Base-by-base conservation (phyloP, 1,140 invertebrate species). In the Drosophila nebulosa region DNA sequence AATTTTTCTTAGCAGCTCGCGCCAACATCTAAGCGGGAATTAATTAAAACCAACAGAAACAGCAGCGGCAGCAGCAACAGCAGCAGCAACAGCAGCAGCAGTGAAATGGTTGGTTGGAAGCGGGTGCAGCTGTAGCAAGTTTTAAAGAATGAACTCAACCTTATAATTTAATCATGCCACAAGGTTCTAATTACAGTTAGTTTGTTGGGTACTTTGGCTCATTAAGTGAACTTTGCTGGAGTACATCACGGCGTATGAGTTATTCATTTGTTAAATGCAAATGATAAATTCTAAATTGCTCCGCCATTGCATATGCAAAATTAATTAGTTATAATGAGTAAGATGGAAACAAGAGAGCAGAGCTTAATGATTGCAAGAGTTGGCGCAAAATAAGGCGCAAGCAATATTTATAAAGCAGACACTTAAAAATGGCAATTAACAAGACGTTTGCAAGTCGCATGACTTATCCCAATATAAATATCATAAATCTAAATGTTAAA, bases 21-120 rank as follows among this genome's bases (percentile, higher is more conserved):
- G 56, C 42, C 63, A 35, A 59, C 62, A 60, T 73, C 80, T 66
- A 74, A 76, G 62, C 68, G 53, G 50, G 55, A 78, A 86, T 86
- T 78, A 85, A 86, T 86, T 85, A 85, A 85, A 81, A 78, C 66
- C 69, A 74, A 68, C 81, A 80, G 64, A 57, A 68, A 55, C 69
- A 46, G 24, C 69, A 79, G 69, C 69, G 57, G 72, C 62, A 24
- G 16, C n/a, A 16, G 16, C 39, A 50, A 18, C 3, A 60, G 32
- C 35, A 69, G 70, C 69, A 46, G 65, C 61, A 50, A 18, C 3
- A 60, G 32, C 35, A 69, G 70, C 69, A 46, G 65, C 61, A n/a
- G n/a, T n/a, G n/a, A n/a, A n/a, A 64, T 69, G 61, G 51, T 52
- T 55, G 63, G 64, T 26, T 46, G 27, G 56, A 36, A 39, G 9